These are phyloP conservation scores for Mycteria americana DNA, from an alignment of 2,797 vertebrate species.

Conservation along the genomic window DNA sequence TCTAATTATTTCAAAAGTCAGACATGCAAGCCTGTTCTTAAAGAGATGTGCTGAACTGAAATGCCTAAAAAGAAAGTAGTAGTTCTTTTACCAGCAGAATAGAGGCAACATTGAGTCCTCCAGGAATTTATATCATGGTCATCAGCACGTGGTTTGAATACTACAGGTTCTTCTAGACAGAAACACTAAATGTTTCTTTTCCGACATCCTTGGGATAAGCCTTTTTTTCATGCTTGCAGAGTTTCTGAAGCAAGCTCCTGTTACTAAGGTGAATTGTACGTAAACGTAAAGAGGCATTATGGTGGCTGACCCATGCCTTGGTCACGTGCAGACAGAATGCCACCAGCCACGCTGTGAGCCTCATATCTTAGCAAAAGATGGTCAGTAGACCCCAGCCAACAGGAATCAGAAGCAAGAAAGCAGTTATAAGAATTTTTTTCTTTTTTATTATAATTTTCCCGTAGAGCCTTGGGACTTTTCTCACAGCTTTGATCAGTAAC, in stretches of 20 bases:
- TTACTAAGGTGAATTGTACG: neutral
- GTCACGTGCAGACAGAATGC: neutral
- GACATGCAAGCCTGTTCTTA: neutral
- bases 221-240: neutral
- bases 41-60: neutral
- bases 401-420: neutral
- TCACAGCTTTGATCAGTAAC: neutral
- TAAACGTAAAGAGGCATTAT: neutral
- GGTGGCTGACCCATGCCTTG: neutral
- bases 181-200: neutral
- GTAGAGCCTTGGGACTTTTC: neutral
- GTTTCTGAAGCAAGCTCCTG: neutral
- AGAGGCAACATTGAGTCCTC: neutral
- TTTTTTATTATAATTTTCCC: neutral
- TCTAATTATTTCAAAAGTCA: conserved; percentile 12
- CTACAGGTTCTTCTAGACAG: neutral
- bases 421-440: rapidly evolving
- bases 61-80: neutral
- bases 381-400: neutral
- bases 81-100: neutral
- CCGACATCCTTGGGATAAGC: neutral
- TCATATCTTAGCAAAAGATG: neutral
- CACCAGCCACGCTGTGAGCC: neutral
- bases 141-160: neutral
- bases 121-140: neutral